Conservation (phyloP, 1,140 invertebrate genomes). For the Drosophila chauvacae region DNA sequence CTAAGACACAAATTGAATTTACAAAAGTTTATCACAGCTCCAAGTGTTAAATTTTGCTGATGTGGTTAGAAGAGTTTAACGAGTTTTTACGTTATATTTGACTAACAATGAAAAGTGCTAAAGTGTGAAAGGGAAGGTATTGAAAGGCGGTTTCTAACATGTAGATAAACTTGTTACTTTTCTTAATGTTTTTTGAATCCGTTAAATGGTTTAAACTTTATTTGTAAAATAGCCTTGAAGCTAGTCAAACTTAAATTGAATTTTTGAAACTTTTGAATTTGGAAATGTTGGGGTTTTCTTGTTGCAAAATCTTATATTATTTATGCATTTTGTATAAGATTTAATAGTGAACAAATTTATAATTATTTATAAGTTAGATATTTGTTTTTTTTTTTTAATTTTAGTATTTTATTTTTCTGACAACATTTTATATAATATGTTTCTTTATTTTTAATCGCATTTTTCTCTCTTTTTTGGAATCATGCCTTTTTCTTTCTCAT, state of each 20-base stretch:
- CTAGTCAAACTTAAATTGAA: not conserved
- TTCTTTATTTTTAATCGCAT: not conserved
- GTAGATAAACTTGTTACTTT: not conserved
- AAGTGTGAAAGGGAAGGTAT: not conserved
- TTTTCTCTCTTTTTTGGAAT: not conserved
- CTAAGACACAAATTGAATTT: conserved; percentile 26
- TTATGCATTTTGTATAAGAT: not conserved
- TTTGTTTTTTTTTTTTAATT: not conserved
- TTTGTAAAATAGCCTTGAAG: not conserved
- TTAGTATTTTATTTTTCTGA: not conserved
- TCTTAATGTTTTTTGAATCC: not conserved
- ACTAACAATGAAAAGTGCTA: not conserved
- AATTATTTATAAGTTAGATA: too few relatives aligned
- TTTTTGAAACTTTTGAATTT: not conserved
- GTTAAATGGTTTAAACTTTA: not conserved
- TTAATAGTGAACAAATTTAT: too few relatives aligned
- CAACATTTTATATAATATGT: not conserved
- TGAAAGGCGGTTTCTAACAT: not conserved
- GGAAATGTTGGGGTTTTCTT: not conserved
- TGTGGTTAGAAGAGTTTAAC: not conserved
- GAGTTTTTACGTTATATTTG: not conserved
- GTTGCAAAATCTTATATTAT: too few relatives aligned
- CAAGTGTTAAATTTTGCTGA: conserved; percentile 19
- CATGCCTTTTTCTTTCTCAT: not conserved
- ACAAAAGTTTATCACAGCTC: conserved; percentile 12